A percentile compares a stretch with the other conserved stretches of the same genome.
phyloP scores from a whole-genome alignment of 2,888 invertebrate species.

The Margaritifera margaritifera region DNA sequence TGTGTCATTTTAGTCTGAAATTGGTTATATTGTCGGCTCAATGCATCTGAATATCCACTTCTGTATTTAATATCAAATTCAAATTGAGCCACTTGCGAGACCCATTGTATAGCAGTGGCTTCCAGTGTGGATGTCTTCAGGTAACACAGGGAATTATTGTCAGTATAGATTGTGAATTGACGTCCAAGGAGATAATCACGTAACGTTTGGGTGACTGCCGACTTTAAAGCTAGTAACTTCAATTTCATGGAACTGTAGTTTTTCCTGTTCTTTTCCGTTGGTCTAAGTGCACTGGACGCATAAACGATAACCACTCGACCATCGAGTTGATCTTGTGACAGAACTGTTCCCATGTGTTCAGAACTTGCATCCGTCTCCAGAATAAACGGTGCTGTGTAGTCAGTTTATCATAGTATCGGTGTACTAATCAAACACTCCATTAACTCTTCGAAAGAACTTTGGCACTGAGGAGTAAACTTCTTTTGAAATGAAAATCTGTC shows the following conservation, averaged over 20 bases:
- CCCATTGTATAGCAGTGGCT: too few species aligned
- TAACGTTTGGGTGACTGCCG: too few species aligned
- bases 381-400: conserved; percentile 31
- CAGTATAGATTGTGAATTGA: too few species aligned
- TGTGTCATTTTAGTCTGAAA: too few species aligned
- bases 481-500: not conserved
- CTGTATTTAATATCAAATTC: too few species aligned
- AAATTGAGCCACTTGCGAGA: too few species aligned
- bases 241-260: conserved; percentile 19
- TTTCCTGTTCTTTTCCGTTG: conserved; percentile 26
- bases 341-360: conserved; percentile 31
- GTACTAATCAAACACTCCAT: conserved; percentile 24
- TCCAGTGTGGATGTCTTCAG: too few species aligned
- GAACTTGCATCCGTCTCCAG: conserved; percentile 38
- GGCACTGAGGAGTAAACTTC: conserved; percentile 14
- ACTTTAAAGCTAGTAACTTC: conserved; percentile 13
- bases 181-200: too few species aligned
- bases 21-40: too few species aligned
- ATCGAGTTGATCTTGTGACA: conserved; percentile 35
- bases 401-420: conserved; percentile 40
- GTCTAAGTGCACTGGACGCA: conserved; percentile 22
- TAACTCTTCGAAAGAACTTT: conserved; percentile 26
- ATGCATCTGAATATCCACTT: too few species aligned
- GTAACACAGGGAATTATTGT: too few species aligned
- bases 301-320: conserved; percentile 20